Evolutionary conservation across 37 sponge, comb jelly and placozoan species (phyloP).

Genomic region (Lycopodina hypogea): DNA sequence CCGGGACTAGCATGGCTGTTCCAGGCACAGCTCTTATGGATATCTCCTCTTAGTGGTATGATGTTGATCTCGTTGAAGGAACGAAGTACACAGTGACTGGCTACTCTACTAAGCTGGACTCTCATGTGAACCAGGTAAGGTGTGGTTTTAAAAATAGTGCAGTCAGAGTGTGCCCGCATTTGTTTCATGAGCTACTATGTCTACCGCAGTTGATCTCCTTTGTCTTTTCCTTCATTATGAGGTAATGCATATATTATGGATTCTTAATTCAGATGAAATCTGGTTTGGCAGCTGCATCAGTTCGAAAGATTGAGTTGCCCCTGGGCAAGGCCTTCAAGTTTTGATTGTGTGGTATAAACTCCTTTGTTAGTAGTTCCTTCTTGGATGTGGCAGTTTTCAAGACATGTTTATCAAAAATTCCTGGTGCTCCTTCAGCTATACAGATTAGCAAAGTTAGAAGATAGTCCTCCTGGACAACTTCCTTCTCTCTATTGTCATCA

Average conservation of each 20-base stretch:
- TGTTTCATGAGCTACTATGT: no score
- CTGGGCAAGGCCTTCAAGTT: slow-evolving; percentile 96
- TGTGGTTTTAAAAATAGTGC: no score
- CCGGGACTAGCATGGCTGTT: slow-evolving; percentile 9
- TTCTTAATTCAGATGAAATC: no score
- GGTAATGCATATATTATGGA: no score
- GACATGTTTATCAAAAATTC: slow-evolving; percentile 96
- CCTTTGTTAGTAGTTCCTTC: slow-evolving; percentile 87
- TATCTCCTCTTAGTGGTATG: slow-evolving; percentile 66
- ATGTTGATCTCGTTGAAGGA: slow-evolving; percentile 75
- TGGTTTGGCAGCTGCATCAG: slow-evolving; percentile 15
- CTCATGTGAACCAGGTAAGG: no score
- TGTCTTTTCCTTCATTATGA: no score
- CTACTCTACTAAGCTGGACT: no score
- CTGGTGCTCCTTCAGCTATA: slow-evolving; percentile 97
- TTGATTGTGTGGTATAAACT: slow-evolving; percentile 92
- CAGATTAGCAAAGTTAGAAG: slow-evolving; percentile 99
- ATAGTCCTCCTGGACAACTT: no score
- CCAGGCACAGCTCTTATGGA: slow-evolving; percentile 59
- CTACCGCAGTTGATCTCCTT: no score
- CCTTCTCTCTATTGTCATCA: no score
- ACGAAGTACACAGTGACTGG: slow-evolving; percentile 77
- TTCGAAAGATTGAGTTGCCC: slow-evolving; percentile 67
- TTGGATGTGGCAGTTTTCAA: slow-evolving; percentile 96
- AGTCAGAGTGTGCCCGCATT: no score